Base-by-base conservation (phyloP, 1,140 invertebrate species). In the Cyclina sinensis region DNA sequence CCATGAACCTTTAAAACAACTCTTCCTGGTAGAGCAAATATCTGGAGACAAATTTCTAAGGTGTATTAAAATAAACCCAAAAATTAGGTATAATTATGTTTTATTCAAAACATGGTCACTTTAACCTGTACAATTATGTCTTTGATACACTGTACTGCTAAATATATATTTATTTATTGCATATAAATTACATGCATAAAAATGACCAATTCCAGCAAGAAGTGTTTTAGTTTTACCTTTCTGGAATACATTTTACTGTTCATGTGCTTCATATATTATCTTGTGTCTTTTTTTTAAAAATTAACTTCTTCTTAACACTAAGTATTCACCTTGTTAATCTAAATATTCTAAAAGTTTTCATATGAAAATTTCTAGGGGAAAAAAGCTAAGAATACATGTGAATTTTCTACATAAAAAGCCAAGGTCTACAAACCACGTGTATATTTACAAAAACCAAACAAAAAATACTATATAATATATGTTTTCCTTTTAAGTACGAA, bases 91-190 rank as follows among this genome's bases (percentile, higher is more conserved):
- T 78, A 51, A 54, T 78, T 51, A 51, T 78, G 54, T 78, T 78
- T 78, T 78, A 78, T 78, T 78, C 48, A 46, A 78, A 78, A 78
- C 74, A 51, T 78, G 74, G 74, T 57, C 74, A 78, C 74, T 51
- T 76, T 1, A 21, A 78, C 54, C 74, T 78, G 24, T 39, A 78
- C 46, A 54, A 21, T 48, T 74, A 74, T 48, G 37, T 43, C n/a
- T 74, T 24, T 24, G 24, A 74, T 43, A 21, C 39, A 21, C n/a
- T 24, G 16, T 78, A 78, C 46, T 51, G 68, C 39, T 78, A 78
- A 35, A 78, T 78, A 76, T 76, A 51, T 70, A 51, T 70, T 4
- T n/a, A 59, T 18, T 14, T 70, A 78, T 54, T 18, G 74, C 74
- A 51, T 78, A 78, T 43, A 51, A 35, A 30, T 27, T 32, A 78